Evolutionary conservation across 1,140 invertebrate species (phyloP).

Genomic region (Ephestia elutella): DNA sequence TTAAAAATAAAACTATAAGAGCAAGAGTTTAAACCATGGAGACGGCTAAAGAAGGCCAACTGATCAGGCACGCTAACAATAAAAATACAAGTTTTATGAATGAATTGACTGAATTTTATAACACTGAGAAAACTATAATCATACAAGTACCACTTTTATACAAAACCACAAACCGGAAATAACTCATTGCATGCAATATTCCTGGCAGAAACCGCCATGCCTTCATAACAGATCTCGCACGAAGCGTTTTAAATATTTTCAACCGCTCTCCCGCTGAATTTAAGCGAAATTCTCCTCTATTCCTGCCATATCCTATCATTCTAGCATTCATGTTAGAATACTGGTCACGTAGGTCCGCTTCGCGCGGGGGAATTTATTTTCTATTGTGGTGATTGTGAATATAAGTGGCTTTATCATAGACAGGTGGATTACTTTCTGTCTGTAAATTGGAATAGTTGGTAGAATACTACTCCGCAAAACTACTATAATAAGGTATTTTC

Average conservation of each 20-base stretch:
- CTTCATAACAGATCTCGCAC: neutral
- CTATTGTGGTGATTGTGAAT: slow-evolving; percentile 1
- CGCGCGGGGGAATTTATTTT: neutral
- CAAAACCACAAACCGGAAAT: no score
- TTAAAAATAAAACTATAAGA: no score
- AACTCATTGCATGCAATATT: neutral
- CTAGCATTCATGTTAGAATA: neutral
- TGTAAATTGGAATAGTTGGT: no score
- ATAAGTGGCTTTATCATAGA: neutral
- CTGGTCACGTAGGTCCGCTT: neutral
- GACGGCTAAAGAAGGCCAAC: no score
- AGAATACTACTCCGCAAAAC: no score
- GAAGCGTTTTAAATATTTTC: slow-evolving; percentile 1
- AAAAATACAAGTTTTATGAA: no score
- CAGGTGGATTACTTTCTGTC: neutral
- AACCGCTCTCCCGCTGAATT: neutral
- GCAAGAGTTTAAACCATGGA: no score
- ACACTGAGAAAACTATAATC: no score
- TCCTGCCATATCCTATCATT: neutral
- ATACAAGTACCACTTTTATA: no score
- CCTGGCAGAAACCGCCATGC: neutral
- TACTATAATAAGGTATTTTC: no score
- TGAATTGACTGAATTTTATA: no score
- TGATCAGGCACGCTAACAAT: no score
- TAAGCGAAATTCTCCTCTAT: neutral